Evolutionary conservation across 2,113 vertebrate genomes (phyloP).

Genomic region (Perca schrenkii): DNA sequence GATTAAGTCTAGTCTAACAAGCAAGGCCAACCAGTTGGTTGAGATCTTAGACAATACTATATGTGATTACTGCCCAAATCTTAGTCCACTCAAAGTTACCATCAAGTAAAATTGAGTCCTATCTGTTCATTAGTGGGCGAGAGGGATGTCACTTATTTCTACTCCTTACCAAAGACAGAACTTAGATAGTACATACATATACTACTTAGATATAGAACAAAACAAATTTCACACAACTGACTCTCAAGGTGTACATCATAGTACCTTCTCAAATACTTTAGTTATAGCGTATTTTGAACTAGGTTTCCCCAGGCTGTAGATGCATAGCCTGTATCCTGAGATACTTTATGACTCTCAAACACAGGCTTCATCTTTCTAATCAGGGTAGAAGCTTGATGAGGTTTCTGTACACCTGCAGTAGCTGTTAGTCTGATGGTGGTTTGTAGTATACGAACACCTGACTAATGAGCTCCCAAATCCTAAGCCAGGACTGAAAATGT

Average conservation of each 20-base stretch:
- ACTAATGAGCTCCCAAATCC: slow-evolving; percentile 77
- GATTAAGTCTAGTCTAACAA: not conserved
- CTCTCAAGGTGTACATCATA: not conserved
- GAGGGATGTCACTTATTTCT: not conserved
- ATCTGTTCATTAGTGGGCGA: not conserved
- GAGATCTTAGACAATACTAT: not conserved
- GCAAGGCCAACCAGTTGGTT: not conserved
- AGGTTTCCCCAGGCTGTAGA: not conserved
- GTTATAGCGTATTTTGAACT: not conserved
- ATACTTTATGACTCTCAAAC: slow-evolving; percentile 33
- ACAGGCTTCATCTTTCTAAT: slow-evolving; percentile 30
- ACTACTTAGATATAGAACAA: not conserved
- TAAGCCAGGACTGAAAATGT: slow-evolving; percentile 76
- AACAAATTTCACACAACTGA: slow-evolving; percentile 7
- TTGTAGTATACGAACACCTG: slow-evolving; percentile 48
- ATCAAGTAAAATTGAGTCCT: not conserved
- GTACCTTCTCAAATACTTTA: not conserved
- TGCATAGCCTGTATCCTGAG: not conserved
- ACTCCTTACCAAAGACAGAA: not conserved
- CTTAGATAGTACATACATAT: no score
- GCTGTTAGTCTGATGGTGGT: slow-evolving; percentile 27
- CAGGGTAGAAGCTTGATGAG: slow-evolving; percentile 10
- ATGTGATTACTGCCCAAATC: not conserved
- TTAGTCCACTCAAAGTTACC: not conserved
- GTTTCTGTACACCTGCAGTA: slow-evolving; percentile 56